Conservation (phyloP, 2,797 vertebrate genomes). For the Acomys russatus region DNA sequence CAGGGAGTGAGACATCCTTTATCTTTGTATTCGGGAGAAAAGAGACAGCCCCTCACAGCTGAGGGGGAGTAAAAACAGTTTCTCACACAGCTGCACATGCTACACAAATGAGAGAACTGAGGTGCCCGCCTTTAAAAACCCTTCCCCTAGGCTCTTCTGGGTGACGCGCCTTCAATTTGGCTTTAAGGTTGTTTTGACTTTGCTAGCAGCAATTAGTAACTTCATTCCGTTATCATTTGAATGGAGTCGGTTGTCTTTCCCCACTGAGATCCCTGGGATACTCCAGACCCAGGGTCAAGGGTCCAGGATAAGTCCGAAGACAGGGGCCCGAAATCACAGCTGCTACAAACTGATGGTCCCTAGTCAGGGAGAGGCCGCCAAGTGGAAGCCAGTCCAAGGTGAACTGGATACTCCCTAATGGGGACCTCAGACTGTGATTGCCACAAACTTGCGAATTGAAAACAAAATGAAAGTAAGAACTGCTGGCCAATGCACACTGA, state of each 20-base stretch:
- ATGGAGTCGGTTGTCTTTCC: not conserved
- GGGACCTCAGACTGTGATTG: not conserved
- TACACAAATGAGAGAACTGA: not conserved
- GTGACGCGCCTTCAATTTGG: not conserved
- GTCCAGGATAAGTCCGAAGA: not conserved
- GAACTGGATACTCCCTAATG: not conserved
- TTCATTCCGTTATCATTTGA: not conserved
- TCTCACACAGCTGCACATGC: not conserved
- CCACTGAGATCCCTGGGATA: not conserved
- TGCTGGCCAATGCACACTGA: not conserved
- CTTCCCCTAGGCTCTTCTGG: not conserved
- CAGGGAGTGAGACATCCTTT: not conserved
- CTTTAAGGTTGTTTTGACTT: not conserved
- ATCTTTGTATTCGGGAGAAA: not conserved
- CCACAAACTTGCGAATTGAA: not conserved
- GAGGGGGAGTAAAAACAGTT: not conserved
- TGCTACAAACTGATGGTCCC: too few relatives aligned
- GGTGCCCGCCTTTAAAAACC: not conserved
- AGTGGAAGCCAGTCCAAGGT: not conserved
- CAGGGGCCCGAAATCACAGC: not conserved
- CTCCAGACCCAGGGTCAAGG: not conserved
- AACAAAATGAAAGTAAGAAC: not conserved
- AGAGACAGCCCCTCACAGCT: not conserved
- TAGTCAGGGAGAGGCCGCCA: not conserved
- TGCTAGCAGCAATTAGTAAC: not conserved